Evolutionary conservation across 1,140 invertebrate species (phyloP).

Genomic region (Wasmannia auropunctata): DNA sequence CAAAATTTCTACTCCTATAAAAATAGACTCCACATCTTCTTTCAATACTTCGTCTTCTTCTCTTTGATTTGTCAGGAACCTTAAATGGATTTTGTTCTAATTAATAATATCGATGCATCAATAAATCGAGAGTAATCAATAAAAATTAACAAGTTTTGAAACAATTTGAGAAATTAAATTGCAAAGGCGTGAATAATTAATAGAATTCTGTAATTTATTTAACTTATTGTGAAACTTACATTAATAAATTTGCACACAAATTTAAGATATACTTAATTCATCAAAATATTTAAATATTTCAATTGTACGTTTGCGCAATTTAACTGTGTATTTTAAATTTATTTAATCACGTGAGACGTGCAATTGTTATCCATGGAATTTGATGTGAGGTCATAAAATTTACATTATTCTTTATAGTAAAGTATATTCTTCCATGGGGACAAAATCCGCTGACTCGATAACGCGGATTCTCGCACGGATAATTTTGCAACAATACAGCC

Average conservation of each 20-base stretch:
- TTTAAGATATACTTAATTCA: not conserved
- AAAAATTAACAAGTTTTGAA: not conserved
- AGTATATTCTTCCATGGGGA: not conserved
- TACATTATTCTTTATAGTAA: conserved; percentile 7
- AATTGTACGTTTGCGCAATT: not conserved
- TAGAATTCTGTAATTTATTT: not conserved
- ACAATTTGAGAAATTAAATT: no score
- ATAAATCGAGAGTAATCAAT: not conserved
- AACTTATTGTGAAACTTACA: not conserved
- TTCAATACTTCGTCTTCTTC: not conserved
- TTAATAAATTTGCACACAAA: not conserved
- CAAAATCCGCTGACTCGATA: not conserved
- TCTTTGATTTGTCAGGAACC: not conserved
- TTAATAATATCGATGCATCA: not conserved
- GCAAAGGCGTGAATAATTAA: not conserved
- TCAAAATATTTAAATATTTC: not conserved
- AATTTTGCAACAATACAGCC: conserved; percentile 7
- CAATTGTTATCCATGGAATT: not conserved
- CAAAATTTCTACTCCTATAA: not conserved
- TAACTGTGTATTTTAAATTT: not conserved
- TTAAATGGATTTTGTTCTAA: not conserved
- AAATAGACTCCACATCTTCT: not conserved
- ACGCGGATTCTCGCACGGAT: not conserved
- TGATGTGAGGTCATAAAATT: conserved; percentile 20
- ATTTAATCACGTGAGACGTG: not conserved